A percentile compares a stretch with the other conserved stretches of the same genome.
These are phyloP conservation scores for Eupithecia insigniata DNA, from an alignment of 2,888 invertebrate genomes.

Conservation along the genomic window DNA sequence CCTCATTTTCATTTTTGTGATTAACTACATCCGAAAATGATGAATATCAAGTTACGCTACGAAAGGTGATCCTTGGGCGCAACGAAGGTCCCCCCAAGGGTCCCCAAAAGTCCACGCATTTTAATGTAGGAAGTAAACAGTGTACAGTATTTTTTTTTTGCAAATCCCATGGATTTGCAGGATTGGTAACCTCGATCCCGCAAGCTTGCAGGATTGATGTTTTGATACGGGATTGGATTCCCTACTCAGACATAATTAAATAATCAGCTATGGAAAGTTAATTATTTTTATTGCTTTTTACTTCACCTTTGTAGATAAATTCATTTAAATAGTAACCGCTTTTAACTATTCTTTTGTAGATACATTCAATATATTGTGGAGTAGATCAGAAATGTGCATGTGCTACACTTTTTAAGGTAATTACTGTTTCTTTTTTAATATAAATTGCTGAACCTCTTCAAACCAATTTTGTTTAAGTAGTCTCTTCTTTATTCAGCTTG, in stretches of 20 bases:
- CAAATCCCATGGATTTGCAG: neutral
- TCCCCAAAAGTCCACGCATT: no score
- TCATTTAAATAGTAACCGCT: neutral
- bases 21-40: no score
- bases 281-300: neutral
- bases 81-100: no score
- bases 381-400: slow-evolving; percentile 58
- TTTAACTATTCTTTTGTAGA: slow-evolving; percentile 9
- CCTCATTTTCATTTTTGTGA: no score
- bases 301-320: neutral
- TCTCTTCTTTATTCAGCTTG: neutral
- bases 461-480: neutral
- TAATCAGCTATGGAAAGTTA: neutral
- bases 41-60: no score
- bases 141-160: neutral
- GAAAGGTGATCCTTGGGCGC: no score
- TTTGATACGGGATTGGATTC: neutral
- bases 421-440: slow-evolving; percentile 1
- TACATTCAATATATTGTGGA: slow-evolving; percentile 44
- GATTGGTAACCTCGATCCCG: no score
- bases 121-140: no score
- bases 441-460: neutral
- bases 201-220: no score
- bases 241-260: neutral
- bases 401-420: slow-evolving; percentile 57